A percentile compares a stretch with the other conserved stretches of the same genome.
These are phyloP conservation scores for Vanessa atalanta DNA, from an alignment of 1,140 invertebrate species.

Conservation along the genomic window DNA sequence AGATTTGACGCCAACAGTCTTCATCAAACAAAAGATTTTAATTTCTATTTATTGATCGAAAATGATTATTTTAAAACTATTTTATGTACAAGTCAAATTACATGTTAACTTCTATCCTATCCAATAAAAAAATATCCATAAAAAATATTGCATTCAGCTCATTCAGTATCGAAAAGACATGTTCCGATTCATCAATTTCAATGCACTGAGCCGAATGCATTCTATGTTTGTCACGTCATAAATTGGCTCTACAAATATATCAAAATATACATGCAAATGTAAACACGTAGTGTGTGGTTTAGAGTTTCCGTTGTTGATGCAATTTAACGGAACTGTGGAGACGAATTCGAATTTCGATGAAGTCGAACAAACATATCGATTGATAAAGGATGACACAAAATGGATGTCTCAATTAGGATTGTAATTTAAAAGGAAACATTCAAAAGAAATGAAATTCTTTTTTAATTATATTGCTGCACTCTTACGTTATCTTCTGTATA, in stretches of 20 bases:
- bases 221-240: conserved; percentile 8
- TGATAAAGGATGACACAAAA: neutral
- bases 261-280: conserved; percentile 23
- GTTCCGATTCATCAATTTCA: neutral
- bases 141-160: neutral
- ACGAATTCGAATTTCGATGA: conserved; percentile 28
- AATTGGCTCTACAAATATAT: conserved; percentile 7
- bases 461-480: too few relatives aligned
- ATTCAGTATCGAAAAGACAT: neutral
- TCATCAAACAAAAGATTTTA: too few relatives aligned
- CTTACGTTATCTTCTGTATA: too few relatives aligned
- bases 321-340: conserved; percentile 25
- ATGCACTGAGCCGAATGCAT: neutral
- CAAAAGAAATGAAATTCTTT: neutral
- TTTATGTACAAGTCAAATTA: neutral
- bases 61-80: too few relatives aligned
- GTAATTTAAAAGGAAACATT: neutral
- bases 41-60: too few relatives aligned
- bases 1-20: conserved; percentile 18
- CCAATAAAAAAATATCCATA: too few relatives aligned
- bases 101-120: too few relatives aligned
- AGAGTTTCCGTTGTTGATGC: conserved; percentile 20
- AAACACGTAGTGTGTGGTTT: conserved; percentile 25
- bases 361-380: conserved; percentile 18
- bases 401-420: neutral